Conservation (phyloP, 2,888 invertebrate species). For the Electrophaes corylata region DNA sequence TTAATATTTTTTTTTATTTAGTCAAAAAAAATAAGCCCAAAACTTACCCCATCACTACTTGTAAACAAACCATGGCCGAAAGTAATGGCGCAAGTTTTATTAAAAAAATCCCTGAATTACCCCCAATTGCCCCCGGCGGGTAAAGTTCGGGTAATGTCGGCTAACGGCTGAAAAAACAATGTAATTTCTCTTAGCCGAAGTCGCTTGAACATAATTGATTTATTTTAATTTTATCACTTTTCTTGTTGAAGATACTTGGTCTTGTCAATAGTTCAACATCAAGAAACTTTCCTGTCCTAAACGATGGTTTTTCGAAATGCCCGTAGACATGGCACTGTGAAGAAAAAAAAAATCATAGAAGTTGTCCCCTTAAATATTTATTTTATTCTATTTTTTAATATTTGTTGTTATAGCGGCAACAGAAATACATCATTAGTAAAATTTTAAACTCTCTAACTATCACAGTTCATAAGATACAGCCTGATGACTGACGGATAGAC, state of each 20-base stretch:
- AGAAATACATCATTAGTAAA: too few species aligned
- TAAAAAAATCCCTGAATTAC: constrained; percentile 44
- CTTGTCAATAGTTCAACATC: background rate
- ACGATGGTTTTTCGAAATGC: too few species aligned
- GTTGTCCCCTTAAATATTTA: too few species aligned
- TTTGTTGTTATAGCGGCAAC: too few species aligned
- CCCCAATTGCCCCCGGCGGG: constrained; percentile 35
- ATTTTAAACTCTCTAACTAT: too few species aligned
- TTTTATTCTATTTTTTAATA: too few species aligned
- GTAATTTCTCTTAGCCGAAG: constrained; percentile 28
- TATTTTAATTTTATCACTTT: constrained; percentile 28
- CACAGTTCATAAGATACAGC: too few species aligned
- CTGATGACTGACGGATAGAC: too few species aligned
- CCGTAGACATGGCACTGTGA: too few species aligned
- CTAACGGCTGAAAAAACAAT: constrained; percentile 33
- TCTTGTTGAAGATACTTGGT: background rate
- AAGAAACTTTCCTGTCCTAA: too few species aligned
- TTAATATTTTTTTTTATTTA: too few species aligned
- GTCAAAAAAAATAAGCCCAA: constrained; percentile 1
- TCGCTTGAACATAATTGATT: constrained; percentile 28
- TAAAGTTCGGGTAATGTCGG: constrained; percentile 25
- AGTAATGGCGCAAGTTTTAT: constrained; percentile 48
- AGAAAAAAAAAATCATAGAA: too few species aligned
- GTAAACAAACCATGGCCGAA: constrained; percentile 39
- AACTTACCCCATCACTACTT: constrained; percentile 26